These are phyloP conservation scores for Triplophysa yarkandensis DNA, from an alignment of 2,797 vertebrate genomes.

Conservation along the genomic window DNA sequence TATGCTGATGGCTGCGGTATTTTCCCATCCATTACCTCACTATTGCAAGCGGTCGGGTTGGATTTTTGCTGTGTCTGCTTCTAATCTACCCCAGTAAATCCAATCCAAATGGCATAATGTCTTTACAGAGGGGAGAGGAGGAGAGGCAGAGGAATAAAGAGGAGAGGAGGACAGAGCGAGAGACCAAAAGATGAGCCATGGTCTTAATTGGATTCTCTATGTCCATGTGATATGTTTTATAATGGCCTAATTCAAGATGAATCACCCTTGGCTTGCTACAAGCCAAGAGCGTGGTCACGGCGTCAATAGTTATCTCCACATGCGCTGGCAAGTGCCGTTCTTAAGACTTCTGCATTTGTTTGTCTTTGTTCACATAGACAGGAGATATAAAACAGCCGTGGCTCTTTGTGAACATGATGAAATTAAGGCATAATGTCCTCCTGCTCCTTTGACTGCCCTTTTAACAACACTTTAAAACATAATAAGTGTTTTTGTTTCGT, in stretches of 20 bases:
- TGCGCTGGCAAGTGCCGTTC: slow-evolving; percentile 69
- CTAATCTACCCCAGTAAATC: slow-evolving; percentile 75
- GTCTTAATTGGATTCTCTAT: slow-evolving; percentile 74
- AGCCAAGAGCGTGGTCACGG: slow-evolving; percentile 63
- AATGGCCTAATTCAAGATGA: slow-evolving; percentile 77
- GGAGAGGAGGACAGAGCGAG: slow-evolving; percentile 52
- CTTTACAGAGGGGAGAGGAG: slow-evolving; percentile 68
- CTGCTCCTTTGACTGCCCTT: slow-evolving; percentile 41
- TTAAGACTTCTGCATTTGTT: slow-evolving; percentile 68
- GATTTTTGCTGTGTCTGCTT: slow-evolving; percentile 59
- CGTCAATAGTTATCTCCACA: slow-evolving; percentile 71
- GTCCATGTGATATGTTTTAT: slow-evolving; percentile 74
- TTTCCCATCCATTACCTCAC: slow-evolving; percentile 44
- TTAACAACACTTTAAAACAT: background rate
- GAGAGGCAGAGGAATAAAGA: slow-evolving; percentile 35
- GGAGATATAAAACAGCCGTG: slow-evolving; percentile 72
- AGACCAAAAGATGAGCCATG: slow-evolving; percentile 62
- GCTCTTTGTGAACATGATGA: slow-evolving; percentile 77
- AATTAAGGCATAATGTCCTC: slow-evolving; percentile 62
- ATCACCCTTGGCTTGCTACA: slow-evolving; percentile 71
- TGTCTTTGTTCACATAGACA: slow-evolving; percentile 70
- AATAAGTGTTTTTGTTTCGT: background rate
- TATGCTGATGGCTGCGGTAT: slow-evolving; percentile 42
- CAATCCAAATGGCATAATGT: slow-evolving; percentile 79
- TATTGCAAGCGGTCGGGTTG: slow-evolving; percentile 58